Evolutionary conservation across 2,888 invertebrate species (phyloP), one percentile per base, ranked within the genome.

Genomic region (Spatulosminthurus flaviceps): DNA sequence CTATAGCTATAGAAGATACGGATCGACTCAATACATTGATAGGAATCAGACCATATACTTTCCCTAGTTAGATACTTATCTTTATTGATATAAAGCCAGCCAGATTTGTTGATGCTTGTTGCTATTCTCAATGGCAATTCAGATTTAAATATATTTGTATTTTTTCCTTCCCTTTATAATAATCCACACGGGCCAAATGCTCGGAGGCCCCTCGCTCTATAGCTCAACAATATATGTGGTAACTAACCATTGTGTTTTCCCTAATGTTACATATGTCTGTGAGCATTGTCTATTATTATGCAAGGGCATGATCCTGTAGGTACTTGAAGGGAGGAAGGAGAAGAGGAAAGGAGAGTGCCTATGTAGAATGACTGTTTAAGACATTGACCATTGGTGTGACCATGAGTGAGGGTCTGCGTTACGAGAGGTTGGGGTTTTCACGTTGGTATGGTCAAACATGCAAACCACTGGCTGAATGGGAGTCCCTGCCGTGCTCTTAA

Each of bases 401-500:
- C 75, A 64, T 41, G 4, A 29, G 61, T n/a, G 51, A 51, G 51
- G 60, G 51, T 11, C 13, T 28, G n/a, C n/a, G 69, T 42, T n/a
- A 22, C 13, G 74, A 34, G 73, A 29, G 21, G 66, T 24, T 43
- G n/a, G 43, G 43, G 71, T 42, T 72, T 42, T 43, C 2, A 43
- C 71, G 1, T 43, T 72, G 71, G 71, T 43, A 42, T 76, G 76
- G 76, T 76, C 77, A 70, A 43, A 69, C 70, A 43, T 77, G 73
- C 60, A 60, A 73, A 60, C 76, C 43, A 69, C 66, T 76, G 76
- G 26, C 64, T 22, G 64, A 76, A 76, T 76, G 76, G 73, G 67
- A 71, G 64, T 64, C 78, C 71, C 66, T 78, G 71, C 24, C 43
- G 72, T 66, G 78, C 66, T 72, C 72, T 78, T 42, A 78, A 60